Conservation (phyloP, 2,113 vertebrate genomes). For the Poeciliopsis occidentalis region DNA sequence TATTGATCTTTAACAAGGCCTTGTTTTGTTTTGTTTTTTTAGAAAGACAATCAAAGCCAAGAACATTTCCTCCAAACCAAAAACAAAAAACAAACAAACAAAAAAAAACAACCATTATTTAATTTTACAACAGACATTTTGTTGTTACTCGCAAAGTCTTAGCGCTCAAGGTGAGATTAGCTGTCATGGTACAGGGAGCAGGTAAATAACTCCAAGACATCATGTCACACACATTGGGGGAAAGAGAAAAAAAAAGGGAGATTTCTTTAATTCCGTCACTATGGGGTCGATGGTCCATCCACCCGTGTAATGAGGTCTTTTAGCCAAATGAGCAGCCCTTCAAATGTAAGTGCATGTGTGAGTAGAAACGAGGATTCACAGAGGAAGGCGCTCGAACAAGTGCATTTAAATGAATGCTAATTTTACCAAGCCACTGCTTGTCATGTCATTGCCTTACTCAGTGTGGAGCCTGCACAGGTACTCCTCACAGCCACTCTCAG, state of each 20-base stretch:
- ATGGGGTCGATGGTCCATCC: slow-evolving; percentile 72
- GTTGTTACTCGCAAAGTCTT: slow-evolving; percentile 17
- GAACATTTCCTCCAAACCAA: neutral
- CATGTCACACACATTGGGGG: slow-evolving; percentile 55
- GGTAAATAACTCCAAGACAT: slow-evolving; percentile 72
- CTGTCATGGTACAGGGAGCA: slow-evolving; percentile 61
- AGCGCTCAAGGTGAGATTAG: slow-evolving; percentile 62
- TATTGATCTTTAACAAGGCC: neutral
- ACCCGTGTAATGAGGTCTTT: slow-evolving; percentile 79
- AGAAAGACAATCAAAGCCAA: neutral
- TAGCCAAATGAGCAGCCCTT: slow-evolving; percentile 74
- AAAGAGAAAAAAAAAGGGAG: slow-evolving; percentile 58
- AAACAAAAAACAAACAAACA: no score
- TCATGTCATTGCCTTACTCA: slow-evolving; percentile 20
- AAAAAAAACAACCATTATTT: neutral
- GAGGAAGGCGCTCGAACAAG: slow-evolving; percentile 25
- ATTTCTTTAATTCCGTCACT: slow-evolving; percentile 71
- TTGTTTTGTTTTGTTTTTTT: neutral
- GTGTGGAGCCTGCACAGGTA: slow-evolving; percentile 28
- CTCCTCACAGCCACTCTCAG: slow-evolving; percentile 22
- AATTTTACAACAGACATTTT: slow-evolving; percentile 32
- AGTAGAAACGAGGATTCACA: slow-evolving; percentile 18
- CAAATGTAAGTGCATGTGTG: slow-evolving; percentile 47
- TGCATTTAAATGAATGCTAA: slow-evolving; percentile 33
- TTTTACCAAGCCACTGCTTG: neutral